Base-by-base conservation (phyloP, 2,113 vertebrate species). In the Hemiprocne comata region DNA sequence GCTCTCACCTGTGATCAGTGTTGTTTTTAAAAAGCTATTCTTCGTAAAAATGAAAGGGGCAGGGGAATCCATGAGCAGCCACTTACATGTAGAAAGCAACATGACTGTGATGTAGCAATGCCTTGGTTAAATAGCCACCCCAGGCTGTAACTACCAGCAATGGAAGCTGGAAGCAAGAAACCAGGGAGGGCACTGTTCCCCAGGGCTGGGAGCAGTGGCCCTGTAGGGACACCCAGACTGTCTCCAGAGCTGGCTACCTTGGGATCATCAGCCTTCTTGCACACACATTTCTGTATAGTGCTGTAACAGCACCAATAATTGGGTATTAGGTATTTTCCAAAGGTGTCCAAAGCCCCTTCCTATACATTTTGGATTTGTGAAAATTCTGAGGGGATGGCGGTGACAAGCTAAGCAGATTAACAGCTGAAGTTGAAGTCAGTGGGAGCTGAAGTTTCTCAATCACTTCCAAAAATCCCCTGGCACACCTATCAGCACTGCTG, bases 81-180 rank as follows among this genome's bases (percentile, higher is more conserved):
- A 40, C 28, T 60, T 21, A 18, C 5, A 17, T 0, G 8, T 8
- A 48, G 53, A 79, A 73, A 65, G 9, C 42, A 81, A 33, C 34
- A 44, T 7, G 6, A 8, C 4, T 4, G 16, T 1, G 2, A 34
- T 6, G 2, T 4, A 46, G 29, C 0, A 2, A 23, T 54, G 36
- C 19, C 36, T 25, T 9, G 17, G 15, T 20, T 65, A 28, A 18
- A 1, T 57, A 58, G 38, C 13, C 33, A 25, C 17, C 29, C 33
- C 1, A 4, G 42, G 38, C 17, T 67, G 15, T 11, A 33, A 40
- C 33, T 42, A 60, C 28, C 38, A 34, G 26, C 0, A 4, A 46
- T 0, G 1, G 33, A 9, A 67, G 12, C 26, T 65, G 25, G 73
- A 81, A 89, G 9, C 29, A 54, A 83, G 20, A 72, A 71, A 4